Conservation (phyloP, 2,113 vertebrate species). For the Rousettus leschenaultii region DNA sequence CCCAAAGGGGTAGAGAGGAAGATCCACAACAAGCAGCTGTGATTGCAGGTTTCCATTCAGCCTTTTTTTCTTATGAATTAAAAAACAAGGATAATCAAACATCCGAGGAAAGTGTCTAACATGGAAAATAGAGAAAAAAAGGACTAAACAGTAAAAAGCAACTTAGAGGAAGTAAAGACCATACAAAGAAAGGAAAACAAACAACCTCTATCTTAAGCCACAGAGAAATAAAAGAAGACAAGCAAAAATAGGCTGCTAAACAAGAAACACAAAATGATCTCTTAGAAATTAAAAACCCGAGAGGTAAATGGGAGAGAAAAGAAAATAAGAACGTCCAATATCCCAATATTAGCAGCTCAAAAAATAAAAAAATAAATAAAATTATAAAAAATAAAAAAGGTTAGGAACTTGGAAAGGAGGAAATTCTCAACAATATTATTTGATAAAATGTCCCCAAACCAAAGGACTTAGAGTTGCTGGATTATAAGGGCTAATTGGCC, state of each 20-base stretch:
- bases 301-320: not conserved
- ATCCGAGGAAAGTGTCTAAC: not conserved
- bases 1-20: no score
- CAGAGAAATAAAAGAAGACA: not conserved
- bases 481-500: not conserved
- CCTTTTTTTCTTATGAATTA: not conserved
- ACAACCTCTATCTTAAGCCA: not conserved
- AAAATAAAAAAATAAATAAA: no score
- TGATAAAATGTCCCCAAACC: not conserved
- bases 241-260: not conserved
- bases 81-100: not conserved
- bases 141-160: not conserved
- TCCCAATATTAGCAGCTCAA: not conserved
- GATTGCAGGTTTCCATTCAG: not conserved
- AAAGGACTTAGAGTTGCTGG: not conserved
- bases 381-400: not conserved
- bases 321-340: not conserved
- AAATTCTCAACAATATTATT: not conserved
- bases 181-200: not conserved
- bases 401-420: not conserved
- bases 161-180: not conserved
- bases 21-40: not conserved
- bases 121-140: not conserved
- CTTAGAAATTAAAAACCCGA: not conserved
- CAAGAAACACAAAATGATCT: not conserved